Evolutionary conservation across 2,797 vertebrate genomes (phyloP).

Genomic region (Eidolon dupreanum): DNA sequence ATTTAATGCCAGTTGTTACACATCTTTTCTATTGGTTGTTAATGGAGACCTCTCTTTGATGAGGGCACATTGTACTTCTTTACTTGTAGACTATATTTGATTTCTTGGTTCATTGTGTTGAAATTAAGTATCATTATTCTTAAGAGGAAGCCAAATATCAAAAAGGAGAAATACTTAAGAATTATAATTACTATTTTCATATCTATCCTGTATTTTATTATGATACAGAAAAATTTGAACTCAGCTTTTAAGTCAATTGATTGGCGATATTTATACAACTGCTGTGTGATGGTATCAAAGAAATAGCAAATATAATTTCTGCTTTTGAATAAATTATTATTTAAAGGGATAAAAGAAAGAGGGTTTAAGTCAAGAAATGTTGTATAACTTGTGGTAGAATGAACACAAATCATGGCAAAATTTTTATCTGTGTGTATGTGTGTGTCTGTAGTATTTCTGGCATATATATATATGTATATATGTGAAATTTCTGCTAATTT

Average conservation of each 20-base stretch:
- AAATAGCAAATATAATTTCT: constrained; percentile 7
- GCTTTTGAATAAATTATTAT: constrained; percentile 7
- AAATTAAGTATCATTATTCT: not conserved
- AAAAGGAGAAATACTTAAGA: not conserved
- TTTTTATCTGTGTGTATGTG: not conserved
- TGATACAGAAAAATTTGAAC: not conserved
- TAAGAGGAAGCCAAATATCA: not conserved
- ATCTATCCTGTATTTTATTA: not conserved
- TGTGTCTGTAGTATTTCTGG: not conserved
- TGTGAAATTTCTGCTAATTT: not conserved
- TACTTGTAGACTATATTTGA: constrained; percentile 18
- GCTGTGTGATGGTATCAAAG: not conserved
- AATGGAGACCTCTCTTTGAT: not conserved
- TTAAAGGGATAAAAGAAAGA: constrained; percentile 12
- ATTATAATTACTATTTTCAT: constrained; percentile 6
- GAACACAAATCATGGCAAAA: not conserved
- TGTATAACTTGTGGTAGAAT: not conserved
- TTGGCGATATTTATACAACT: not conserved
- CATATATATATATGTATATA: not conserved
- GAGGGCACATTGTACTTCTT: not conserved
- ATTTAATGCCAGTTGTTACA: not conserved
- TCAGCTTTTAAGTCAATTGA: not conserved
- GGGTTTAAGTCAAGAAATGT: not conserved
- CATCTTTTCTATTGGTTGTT: constrained; percentile 3
- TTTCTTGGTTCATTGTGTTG: not conserved